These are phyloP conservation scores for Aricia artaxerxes DNA, from an alignment of 2,888 invertebrate genomes.

Conservation along the genomic window DNA sequence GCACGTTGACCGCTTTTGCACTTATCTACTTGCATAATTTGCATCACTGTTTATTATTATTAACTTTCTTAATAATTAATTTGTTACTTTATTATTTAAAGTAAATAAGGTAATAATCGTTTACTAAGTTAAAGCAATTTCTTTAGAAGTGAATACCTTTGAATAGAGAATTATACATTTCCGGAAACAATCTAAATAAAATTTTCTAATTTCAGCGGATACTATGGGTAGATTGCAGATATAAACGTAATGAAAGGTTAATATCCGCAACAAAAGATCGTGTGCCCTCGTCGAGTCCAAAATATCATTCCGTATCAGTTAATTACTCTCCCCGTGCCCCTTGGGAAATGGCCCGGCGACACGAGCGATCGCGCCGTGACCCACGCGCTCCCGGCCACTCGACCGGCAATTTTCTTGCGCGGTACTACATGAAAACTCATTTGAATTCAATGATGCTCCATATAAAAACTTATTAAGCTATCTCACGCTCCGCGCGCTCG, in stretches of 20 bases:
- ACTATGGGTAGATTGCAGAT: too few relatives aligned
- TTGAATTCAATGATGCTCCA: slow-evolving; percentile 26
- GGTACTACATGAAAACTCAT: slow-evolving; percentile 26
- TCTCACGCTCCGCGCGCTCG: slow-evolving; percentile 24
- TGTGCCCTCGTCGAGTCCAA: neutral
- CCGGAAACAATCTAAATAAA: too few relatives aligned
- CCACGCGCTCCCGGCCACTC: slow-evolving; percentile 47
- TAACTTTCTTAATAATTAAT: neutral
- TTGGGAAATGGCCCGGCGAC: slow-evolving; percentile 50
- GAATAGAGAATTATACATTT: too few relatives aligned
- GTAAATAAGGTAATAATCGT: neutral
- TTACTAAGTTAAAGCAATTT: neutral
- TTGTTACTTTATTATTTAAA: neutral
- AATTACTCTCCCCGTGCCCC: slow-evolving; percentile 40
- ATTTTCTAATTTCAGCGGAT: too few relatives aligned
- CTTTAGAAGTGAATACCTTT: neutral
- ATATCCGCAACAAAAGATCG: slow-evolving; percentile 1
- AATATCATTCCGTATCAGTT: slow-evolving; percentile 35
- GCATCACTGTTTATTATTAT: neutral
- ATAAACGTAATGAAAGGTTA: neutral
- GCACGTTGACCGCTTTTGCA: neutral
- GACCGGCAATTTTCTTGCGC: slow-evolving; percentile 33
- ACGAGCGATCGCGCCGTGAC: slow-evolving; percentile 64
- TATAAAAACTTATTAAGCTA: slow-evolving; percentile 25
- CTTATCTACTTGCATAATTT: neutral